phyloP scores from a whole-genome alignment of 2,888 invertebrate species.

The Anarsia innoxiella region DNA sequence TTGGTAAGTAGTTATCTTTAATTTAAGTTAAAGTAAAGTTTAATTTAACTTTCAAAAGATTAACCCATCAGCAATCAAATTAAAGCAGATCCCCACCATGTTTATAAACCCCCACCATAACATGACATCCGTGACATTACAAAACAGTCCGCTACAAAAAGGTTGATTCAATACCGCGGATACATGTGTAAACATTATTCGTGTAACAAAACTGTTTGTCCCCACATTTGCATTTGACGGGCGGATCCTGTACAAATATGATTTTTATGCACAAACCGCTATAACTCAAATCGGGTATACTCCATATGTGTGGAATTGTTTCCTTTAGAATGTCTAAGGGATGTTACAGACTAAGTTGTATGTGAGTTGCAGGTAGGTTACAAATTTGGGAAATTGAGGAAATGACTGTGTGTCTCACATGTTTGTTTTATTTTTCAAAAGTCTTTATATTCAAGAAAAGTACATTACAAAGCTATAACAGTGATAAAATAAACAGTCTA shows the following conservation, averaged over 20 bases:
- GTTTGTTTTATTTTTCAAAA: not conserved
- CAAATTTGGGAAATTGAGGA: not conserved
- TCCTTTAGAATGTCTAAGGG: slow-evolving; percentile 6
- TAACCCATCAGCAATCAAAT: too few relatives aligned
- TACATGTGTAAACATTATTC: slow-evolving; percentile 11
- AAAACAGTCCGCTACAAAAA: not conserved
- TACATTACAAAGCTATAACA: not conserved
- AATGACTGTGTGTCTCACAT: not conserved
- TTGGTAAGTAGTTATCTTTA: too few relatives aligned
- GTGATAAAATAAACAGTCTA: not conserved
- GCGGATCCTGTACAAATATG: slow-evolving; percentile 26
- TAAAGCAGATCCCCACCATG: too few relatives aligned
- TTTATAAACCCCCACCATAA: too few relatives aligned
- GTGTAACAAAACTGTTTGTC: slow-evolving; percentile 8
- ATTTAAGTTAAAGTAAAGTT: too few relatives aligned
- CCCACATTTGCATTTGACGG: slow-evolving; percentile 27
- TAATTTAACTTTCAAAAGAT: too few relatives aligned
- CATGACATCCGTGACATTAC: not conserved
- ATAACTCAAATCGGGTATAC: slow-evolving; percentile 18
- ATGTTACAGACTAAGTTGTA: not conserved
- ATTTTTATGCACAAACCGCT: slow-evolving; percentile 26
- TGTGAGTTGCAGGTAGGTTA: not conserved
- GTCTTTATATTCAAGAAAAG: not conserved
- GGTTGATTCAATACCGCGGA: not conserved
- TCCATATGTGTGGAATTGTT: slow-evolving; percentile 17